Evolutionary conservation across 2,888 invertebrate species (phyloP).

Genomic region (Bellardia bayeri): DNA sequence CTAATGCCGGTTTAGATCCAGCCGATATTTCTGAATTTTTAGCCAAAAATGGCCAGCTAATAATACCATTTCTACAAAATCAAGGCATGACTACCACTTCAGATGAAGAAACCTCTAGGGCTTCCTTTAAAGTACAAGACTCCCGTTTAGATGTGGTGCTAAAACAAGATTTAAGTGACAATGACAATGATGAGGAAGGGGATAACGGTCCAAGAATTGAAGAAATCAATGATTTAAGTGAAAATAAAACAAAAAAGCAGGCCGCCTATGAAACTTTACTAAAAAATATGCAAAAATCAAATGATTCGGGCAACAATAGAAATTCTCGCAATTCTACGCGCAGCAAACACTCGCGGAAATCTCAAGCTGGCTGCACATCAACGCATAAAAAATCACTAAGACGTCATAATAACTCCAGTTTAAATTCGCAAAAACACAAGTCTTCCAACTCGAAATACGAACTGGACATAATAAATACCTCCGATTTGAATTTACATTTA

Average conservation of each 20-base stretch:
- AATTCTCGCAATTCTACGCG: constrained; percentile 83
- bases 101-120: constrained; percentile 83
- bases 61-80: constrained; percentile 83
- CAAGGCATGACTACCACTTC: constrained; percentile 84
- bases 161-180: constrained; percentile 80
- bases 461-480: constrained; percentile 76
- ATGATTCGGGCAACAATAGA: constrained; percentile 80
- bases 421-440: constrained; percentile 72
- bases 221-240: constrained; percentile 74
- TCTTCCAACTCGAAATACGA: constrained; percentile 67
- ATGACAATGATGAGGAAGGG: constrained; percentile 77
- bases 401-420: constrained; percentile 60
- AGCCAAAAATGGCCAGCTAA: constrained; percentile 82
- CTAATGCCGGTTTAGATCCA: constrained; percentile 78
- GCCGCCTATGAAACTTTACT: constrained; percentile 79
- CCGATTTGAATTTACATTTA: constrained; percentile 80
- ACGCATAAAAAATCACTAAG: constrained; percentile 62
- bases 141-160: constrained; percentile 83
- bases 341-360: constrained; percentile 78
- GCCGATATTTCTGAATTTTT: constrained; percentile 82
- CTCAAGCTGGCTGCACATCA: constrained; percentile 70
- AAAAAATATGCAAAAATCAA: constrained; percentile 80
- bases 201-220: constrained; percentile 76
- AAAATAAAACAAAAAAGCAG: constrained; percentile 76
- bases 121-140: constrained; percentile 83